Conservation (phyloP, 2,113 vertebrate species). For the Grus americana region DNA sequence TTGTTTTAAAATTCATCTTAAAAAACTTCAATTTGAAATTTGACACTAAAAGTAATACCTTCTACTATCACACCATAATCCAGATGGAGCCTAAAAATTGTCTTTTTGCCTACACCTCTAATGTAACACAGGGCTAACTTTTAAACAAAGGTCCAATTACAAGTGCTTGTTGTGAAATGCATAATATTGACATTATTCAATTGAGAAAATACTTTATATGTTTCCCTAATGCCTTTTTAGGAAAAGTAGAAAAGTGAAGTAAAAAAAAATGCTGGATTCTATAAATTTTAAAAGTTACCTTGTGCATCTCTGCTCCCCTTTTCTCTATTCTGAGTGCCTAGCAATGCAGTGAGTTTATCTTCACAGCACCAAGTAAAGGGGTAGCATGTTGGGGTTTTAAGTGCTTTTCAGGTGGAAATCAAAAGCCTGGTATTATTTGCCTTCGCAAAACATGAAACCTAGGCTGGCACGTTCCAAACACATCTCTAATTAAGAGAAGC, state of each 20-base stretch:
- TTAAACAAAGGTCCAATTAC: not conserved
- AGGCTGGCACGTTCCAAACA: not conserved
- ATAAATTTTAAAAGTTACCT: not conserved
- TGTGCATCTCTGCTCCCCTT: not conserved
- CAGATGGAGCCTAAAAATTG: not conserved
- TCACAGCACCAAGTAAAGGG: not conserved
- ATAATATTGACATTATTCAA: not conserved
- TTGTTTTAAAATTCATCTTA: not conserved
- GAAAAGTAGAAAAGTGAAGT: not conserved
- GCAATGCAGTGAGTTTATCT: not conserved
- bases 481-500: not conserved
- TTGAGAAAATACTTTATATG: not conserved
- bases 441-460: not conserved
- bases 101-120: not conserved
- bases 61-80: not conserved
- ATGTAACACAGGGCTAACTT: not conserved
- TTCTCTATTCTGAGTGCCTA: not conserved
- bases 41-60: not conserved
- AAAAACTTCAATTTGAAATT: not conserved
- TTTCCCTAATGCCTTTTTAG: not conserved
- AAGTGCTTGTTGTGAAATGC: not conserved
- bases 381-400: not conserved
- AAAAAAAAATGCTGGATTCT: not conserved
- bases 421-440: not conserved
- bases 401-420: not conserved